phyloP scores from a whole-genome alignment of 2,113 vertebrate species.

The Periophthalmodon schlosseri region DNA sequence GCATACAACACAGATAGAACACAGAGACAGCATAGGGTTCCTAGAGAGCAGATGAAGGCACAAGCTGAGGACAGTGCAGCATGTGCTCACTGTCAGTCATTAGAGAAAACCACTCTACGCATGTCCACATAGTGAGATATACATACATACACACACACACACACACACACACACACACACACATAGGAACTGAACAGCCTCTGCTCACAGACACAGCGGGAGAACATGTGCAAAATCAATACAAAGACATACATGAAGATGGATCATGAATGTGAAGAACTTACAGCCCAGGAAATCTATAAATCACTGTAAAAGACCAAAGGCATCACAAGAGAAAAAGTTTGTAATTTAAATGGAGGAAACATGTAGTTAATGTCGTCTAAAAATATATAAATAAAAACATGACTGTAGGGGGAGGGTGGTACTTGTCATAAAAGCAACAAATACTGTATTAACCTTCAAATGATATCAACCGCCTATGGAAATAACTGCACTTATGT shows the following conservation, averaged over 20 bases:
- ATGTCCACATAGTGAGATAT: slow-evolving; percentile 27
- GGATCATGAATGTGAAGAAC: background rate
- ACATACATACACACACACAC: background rate
- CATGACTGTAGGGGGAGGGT: background rate
- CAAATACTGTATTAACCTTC: background rate
- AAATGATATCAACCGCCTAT: no score
- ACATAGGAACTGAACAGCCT: background rate
- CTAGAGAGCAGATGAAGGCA: background rate
- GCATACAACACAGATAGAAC: slow-evolving; percentile 4
- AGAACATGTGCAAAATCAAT: background rate
- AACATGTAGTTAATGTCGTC: background rate
- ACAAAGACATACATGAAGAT: slow-evolving; percentile 1
- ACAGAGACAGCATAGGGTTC: background rate
- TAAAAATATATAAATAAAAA: background rate
- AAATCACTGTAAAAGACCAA: background rate
- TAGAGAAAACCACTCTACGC: slow-evolving; percentile 14
- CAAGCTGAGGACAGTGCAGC: background rate
- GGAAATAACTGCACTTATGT: no score
- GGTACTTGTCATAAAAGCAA: background rate
- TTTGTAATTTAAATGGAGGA: background rate
- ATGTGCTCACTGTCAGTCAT: background rate
- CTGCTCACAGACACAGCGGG: slow-evolving; percentile 17
- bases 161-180: no score
- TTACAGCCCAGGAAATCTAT: background rate
- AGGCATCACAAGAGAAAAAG: background rate